A percentile compares a stretch with the other conserved stretches of the same genome.
Evolutionary conservation across 2,888 invertebrate species (phyloP).

Genomic region (Cordylochernes scorpioides): DNA sequence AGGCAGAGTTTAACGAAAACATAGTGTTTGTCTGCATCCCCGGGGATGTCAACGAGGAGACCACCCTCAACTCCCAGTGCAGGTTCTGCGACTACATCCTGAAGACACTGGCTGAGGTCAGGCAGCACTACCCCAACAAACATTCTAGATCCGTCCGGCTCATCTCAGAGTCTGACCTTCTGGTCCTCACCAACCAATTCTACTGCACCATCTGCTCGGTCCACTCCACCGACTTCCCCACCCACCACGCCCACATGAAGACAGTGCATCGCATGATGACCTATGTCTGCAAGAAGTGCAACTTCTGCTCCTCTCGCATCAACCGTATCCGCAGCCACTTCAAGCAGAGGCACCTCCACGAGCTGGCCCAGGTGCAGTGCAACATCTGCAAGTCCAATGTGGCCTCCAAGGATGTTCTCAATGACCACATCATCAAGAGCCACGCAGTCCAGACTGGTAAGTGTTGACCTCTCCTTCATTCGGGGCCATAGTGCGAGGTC

Average conservation of each 20-base stretch:
- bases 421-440: conserved; percentile 15
- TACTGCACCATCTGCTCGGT: conserved; percentile 14
- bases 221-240: conserved; percentile 11
- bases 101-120: conserved; percentile 13
- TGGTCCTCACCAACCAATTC: conserved; percentile 13
- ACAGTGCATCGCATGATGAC: conserved; percentile 14
- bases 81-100: conserved; percentile 14
- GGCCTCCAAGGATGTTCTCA: conserved; percentile 14
- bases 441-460: conserved; percentile 16
- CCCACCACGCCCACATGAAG: conserved; percentile 16
- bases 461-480: neutral
- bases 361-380: conserved; percentile 15
- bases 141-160: conserved; percentile 14
- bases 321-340: conserved; percentile 14
- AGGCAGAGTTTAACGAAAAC: conserved; percentile 15
- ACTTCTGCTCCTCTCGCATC: conserved; percentile 13
- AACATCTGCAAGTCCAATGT: conserved; percentile 15
- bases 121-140: conserved; percentile 13
- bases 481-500: too few relatives aligned
- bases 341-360: conserved; percentile 15
- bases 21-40: conserved; percentile 16
- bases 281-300: conserved; percentile 14
- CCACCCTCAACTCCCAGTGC: conserved; percentile 14
- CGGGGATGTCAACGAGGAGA: conserved; percentile 12
- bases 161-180: conserved; percentile 14